Conservation (phyloP, 2,888 invertebrate genomes). For the Sphaerophoria taeniata region DNA sequence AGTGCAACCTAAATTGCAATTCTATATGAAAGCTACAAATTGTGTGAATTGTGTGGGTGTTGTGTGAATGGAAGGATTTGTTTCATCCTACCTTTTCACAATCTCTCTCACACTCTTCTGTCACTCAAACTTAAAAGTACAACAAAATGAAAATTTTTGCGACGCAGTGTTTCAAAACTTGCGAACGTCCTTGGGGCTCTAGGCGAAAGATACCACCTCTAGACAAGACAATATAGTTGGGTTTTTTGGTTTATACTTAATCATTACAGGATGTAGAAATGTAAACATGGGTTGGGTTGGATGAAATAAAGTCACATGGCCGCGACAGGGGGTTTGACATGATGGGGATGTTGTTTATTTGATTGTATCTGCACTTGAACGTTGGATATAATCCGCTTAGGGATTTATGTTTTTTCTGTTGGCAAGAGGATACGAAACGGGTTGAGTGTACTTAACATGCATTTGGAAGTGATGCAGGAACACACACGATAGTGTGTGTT, state of each 20-base stretch:
- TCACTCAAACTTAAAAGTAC: conserved; percentile 2
- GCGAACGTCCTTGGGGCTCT: conserved; percentile 63
- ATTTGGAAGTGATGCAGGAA: neutral
- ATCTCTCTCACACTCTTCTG: conserved; percentile 7
- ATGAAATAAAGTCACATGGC: neutral
- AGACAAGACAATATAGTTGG: conserved; percentile 25
- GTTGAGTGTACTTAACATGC: conserved; percentile 13
- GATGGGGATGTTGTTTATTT: conserved; percentile 53
- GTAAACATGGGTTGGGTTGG: conserved; percentile 8
- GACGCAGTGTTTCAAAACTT: conserved; percentile 69
- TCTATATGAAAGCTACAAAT: neutral
- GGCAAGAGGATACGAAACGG: conserved; percentile 8
- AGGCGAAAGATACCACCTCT: conserved; percentile 11
- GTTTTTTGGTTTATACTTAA: conserved; percentile 56
- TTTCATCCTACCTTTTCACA: neutral
- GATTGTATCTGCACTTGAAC: conserved; percentile 49
- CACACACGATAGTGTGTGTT: neutral
- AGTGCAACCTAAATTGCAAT: conserved; percentile 31
- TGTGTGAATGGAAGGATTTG: neutral
- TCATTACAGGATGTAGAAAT: conserved; percentile 51
- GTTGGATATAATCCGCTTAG: conserved; percentile 41
- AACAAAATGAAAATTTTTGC: conserved; percentile 42
- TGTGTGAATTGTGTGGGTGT: neutral
- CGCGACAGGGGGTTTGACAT: neutral
- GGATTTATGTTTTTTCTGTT: conserved; percentile 10